A percentile compares a stretch with the other conserved stretches of the same genome.
Evolutionary conservation across 2,797 vertebrate genomes (phyloP).

Genomic region (Mallotus villosus): DNA sequence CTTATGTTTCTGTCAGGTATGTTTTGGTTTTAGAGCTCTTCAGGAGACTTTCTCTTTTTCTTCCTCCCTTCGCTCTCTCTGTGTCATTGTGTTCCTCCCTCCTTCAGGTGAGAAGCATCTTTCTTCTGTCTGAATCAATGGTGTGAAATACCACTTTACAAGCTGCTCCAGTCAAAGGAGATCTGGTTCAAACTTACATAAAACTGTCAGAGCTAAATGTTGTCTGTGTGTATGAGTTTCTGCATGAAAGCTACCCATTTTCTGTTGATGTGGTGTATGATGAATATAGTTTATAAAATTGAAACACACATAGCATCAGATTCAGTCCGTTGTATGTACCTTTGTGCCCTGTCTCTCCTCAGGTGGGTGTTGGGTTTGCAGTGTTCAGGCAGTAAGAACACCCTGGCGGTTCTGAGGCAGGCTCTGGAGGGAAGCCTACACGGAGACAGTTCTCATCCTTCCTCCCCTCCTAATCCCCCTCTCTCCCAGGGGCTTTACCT

Average conservation of each 20-base stretch:
- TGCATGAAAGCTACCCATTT: background rate
- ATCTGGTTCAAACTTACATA: background rate
- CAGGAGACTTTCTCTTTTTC: background rate
- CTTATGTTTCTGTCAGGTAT: background rate
- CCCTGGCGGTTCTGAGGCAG: slow-evolving; percentile 71
- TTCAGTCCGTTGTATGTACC: background rate
- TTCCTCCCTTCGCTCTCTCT: background rate
- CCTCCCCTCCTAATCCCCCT: slow-evolving; percentile 51
- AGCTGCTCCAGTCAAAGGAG: slow-evolving; percentile 6
- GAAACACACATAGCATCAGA: too few species aligned
- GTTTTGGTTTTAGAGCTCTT: slow-evolving; percentile 26
- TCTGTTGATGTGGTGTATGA: too few species aligned
- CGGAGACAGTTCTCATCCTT: slow-evolving; percentile 58
- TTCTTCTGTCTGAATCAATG: slow-evolving; percentile 20
- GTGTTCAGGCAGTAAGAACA: slow-evolving; percentile 74
- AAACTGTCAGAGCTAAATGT: background rate
- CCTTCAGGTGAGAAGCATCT: slow-evolving; percentile 11
- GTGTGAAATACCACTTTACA: slow-evolving; percentile 9
- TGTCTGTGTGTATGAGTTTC: slow-evolving; percentile 1
- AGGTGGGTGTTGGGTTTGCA: slow-evolving; percentile 77
- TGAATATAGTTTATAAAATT: too few species aligned
- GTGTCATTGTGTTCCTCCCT: background rate
- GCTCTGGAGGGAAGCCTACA: slow-evolving; percentile 70
- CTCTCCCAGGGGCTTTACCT: slow-evolving; percentile 77
- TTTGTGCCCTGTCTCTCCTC: slow-evolving; percentile 28